These are phyloP conservation scores for Drosophila borealis DNA, from an alignment of 2,888 invertebrate species.

Conservation along the genomic window DNA sequence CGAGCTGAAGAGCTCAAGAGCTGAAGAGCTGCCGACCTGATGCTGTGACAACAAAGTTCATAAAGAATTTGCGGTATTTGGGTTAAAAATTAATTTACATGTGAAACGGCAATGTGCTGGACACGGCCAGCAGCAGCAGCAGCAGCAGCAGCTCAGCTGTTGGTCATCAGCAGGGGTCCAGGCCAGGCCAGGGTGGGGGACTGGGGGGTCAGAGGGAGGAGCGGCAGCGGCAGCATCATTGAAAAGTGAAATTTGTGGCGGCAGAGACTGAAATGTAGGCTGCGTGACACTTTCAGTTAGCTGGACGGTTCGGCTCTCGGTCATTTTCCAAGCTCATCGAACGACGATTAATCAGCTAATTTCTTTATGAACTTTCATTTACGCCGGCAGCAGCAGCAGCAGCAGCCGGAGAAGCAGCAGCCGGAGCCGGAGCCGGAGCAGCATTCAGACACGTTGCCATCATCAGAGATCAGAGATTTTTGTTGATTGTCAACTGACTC, in stretches of 20 bases:
- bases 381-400: conserved; percentile 54
- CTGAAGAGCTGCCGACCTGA: conserved; percentile 31
- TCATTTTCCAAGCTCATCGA: conserved; percentile 80
- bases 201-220: conserved; percentile 9
- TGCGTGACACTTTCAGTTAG: conserved; percentile 80
- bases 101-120: conserved; percentile 59
- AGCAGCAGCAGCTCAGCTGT: conserved; percentile 39
- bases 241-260: conserved; percentile 77
- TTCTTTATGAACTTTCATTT: conserved; percentile 82
- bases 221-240: conserved; percentile 64
- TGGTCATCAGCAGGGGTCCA: conserved; percentile 12
- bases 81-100: conserved; percentile 83
- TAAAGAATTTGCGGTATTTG: conserved; percentile 82
- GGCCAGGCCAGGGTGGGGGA: too few relatives aligned
- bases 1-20: conserved; percentile 2
- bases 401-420: conserved; percentile 36
- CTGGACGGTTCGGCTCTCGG: conserved; percentile 40
- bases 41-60: conserved; percentile 51
- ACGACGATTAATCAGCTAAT: conserved; percentile 80
- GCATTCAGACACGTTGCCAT: conserved; percentile 15
- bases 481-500: conserved; percentile 59
- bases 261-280: conserved; percentile 69
- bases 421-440: conserved; percentile 30
- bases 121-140: conserved; percentile 5
- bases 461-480: conserved; percentile 7